Evolutionary conservation across 2,113 vertebrate genomes (phyloP).

Genomic region (Microcebus griseorufus): DNA sequence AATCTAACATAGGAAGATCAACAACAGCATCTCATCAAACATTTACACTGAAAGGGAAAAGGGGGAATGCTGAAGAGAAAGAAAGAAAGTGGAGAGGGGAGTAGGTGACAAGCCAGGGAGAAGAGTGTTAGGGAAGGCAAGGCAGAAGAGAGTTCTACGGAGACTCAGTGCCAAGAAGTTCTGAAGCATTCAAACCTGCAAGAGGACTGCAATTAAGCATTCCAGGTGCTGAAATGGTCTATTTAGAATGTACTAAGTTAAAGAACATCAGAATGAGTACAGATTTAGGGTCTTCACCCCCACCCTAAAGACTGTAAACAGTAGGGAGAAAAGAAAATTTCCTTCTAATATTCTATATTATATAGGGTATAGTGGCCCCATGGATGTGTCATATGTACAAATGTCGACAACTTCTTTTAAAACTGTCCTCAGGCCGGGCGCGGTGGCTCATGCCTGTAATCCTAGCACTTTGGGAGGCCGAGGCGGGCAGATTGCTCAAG

Average conservation of each 20-base stretch:
- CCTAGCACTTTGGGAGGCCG: too few species aligned
- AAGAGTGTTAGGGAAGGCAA: not conserved
- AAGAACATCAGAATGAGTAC: not conserved
- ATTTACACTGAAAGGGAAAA: not conserved
- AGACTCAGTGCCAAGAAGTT: not conserved
- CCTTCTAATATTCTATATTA: not conserved
- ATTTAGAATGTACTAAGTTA: not conserved
- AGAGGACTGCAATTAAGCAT: not conserved
- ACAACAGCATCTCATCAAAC: not conserved
- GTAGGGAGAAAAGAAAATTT: not conserved
- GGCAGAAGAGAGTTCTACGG: not conserved
- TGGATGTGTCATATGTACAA: not conserved
- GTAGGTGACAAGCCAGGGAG: not conserved
- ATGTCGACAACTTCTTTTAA: not conserved
- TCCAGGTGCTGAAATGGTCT: not conserved
- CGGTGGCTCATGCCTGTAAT: too few species aligned
- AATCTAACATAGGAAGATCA: not conserved
- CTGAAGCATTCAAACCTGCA: not conserved
- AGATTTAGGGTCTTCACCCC: not conserved
- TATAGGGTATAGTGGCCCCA: too few species aligned
- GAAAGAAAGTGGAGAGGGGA: too few species aligned
- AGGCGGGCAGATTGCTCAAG: too few species aligned
- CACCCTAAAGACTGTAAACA: fast-evolving
- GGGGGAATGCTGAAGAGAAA: not conserved
- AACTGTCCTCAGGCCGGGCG: not conserved